Evolutionary conservation across 1,140 invertebrate genomes (phyloP), one percentile per base, ranked within the genome.

Genomic region (Fopius arisanus): DNA sequence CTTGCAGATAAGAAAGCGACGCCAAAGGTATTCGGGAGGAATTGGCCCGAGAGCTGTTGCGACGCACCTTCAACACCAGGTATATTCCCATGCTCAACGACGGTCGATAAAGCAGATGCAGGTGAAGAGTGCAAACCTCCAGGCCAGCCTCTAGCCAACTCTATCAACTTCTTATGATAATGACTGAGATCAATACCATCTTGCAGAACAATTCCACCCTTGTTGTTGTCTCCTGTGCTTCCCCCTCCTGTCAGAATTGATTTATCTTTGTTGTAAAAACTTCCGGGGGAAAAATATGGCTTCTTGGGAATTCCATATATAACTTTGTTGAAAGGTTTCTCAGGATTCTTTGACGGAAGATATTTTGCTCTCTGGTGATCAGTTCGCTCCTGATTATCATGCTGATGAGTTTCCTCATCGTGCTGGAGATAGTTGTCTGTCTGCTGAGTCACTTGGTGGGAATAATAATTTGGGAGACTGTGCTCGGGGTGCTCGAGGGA

Each of bases 91-190:
- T 26, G 26, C 9, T 19, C 48, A 16, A 69, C 33, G 10, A 9
- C 67, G 14, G 67, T 48, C 29, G 68, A 62, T 62, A 40, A 43
- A 16, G 19, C 31, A 43, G 54, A 0, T 23, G 26, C 14, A 3
- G 29, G 1, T 40, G 54, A 33, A 16, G 6, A 26, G 14, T 29
- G 28, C 5, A 73, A 28, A 9, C 19, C 21, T 9, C 10, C 33
- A 3, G 66, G 65, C 72, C 72, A 73, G 6, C 6, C 62, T 6
- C 59, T 67, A 0, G 51, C 54, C 9, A 73, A n/a, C n/a, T 73
- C 66, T 0, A 31, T n/a, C 12, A 73, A 14, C 31, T 73, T 63
- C 59, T 73, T 67, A 14, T 68, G 29, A 28, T 68, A 73, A 16
- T 73, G 41, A 68, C 59, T 31, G 26, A 63, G 26, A 31, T 37